These are phyloP conservation scores for Centropyge bicolor DNA, from an alignment of 2,797 vertebrate species.

Conservation along the genomic window DNA sequence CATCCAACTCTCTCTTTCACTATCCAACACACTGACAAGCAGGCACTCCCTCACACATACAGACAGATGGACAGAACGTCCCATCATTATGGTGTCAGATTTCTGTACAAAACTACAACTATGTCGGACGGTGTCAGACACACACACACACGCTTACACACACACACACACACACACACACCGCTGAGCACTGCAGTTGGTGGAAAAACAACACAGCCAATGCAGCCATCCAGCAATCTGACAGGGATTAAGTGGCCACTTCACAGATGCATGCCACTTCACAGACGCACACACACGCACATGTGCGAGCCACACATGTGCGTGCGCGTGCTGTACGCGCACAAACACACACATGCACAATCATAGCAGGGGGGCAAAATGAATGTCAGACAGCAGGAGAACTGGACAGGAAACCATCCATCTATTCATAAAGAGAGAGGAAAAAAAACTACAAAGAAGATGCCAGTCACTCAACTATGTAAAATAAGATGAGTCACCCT, in stretches of 20 bases:
- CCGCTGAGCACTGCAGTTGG: constrained; percentile 66
- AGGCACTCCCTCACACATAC: constrained; percentile 62
- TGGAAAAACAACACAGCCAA: constrained; percentile 75
- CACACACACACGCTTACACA: constrained; percentile 34
- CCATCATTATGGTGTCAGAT: constrained; percentile 78
- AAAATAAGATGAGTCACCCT: constrained; percentile 63
- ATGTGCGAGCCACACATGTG: constrained; percentile 39
- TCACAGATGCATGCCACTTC: constrained; percentile 71
- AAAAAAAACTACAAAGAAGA: constrained; percentile 55
- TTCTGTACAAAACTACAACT: constrained; percentile 77
- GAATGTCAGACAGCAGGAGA: constrained; percentile 56
- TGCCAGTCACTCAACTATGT: constrained; percentile 70
- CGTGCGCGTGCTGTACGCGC: constrained; percentile 47
- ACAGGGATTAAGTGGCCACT: constrained; percentile 79
- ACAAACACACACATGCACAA: constrained; percentile 27
- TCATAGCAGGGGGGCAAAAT: constrained; percentile 44
- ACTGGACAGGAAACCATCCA: constrained; percentile 71
- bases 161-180: constrained; percentile 26
- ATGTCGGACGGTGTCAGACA: constrained; percentile 64
- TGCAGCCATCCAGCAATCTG: constrained; percentile 75
- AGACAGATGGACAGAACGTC: constrained; percentile 76
- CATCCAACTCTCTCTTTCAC: constrained; percentile 57
- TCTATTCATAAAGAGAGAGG: constrained; percentile 59
- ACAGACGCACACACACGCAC: constrained; percentile 36
- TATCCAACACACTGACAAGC: constrained; percentile 61